Evolutionary conservation across 2,888 invertebrate genomes (phyloP).

Genomic region (Tenthredo distinguenda): DNA sequence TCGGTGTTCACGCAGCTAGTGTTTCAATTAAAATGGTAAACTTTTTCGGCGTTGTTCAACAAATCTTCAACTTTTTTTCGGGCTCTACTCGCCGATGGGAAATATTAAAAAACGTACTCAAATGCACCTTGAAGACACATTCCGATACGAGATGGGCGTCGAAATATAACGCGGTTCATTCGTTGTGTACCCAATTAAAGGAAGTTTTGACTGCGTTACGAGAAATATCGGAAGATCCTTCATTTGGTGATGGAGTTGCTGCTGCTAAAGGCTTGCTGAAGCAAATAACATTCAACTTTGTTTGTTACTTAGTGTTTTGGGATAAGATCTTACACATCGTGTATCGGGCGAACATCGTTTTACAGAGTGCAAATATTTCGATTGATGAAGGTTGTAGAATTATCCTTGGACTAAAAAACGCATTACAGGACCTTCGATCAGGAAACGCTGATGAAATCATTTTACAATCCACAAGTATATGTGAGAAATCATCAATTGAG

Average conservation of each 20-base stretch:
- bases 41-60: background rate
- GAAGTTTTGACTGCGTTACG: conserved; percentile 14
- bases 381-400: conserved; percentile 25
- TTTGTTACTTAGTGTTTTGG: conserved; percentile 18
- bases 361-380: conserved; percentile 24
- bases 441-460: background rate
- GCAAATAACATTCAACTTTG: conserved; percentile 19
- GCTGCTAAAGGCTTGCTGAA: conserved; percentile 7
- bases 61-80: conserved; percentile 11
- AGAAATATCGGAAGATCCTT: conserved; percentile 16
- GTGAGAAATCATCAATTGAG: conserved; percentile 16
- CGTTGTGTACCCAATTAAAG: conserved; percentile 19
- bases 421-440: conserved; percentile 10
- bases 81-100: conserved; percentile 16
- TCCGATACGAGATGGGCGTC: conserved; percentile 18
- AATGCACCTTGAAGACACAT: conserved; percentile 16
- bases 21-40: conserved; percentile 21
- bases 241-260: conserved; percentile 26
- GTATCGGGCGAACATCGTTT: conserved; percentile 18
- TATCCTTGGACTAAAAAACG: background rate
- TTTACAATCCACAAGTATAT: background rate
- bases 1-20: conserved; percentile 49
- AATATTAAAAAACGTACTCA: conserved; percentile 12
- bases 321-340: background rate
- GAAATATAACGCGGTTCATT: conserved; percentile 26